Conservation (phyloP, 2,113 vertebrate species). For the Catagonus wagneri region DNA sequence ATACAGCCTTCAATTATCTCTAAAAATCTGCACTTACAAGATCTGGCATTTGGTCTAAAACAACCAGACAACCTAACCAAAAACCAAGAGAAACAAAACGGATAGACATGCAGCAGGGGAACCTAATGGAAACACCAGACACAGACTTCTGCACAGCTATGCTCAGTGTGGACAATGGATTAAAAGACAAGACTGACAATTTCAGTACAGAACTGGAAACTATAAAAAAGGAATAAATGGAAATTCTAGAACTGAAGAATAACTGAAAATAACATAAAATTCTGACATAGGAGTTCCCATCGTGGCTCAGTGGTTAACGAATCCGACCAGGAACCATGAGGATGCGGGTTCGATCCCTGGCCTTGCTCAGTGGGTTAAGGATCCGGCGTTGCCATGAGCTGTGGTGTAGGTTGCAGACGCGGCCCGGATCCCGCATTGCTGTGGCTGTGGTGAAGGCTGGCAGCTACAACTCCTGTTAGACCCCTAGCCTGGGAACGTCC, state of each 20-base stretch:
- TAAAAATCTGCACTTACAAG: neutral
- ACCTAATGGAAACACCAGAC: neutral
- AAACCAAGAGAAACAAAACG: constrained; percentile 42
- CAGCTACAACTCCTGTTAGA: no score
- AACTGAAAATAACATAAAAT: constrained; percentile 19
- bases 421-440: no score
- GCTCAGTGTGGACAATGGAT: neutral
- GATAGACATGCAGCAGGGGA: constrained; percentile 7
- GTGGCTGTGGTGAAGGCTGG: no score
- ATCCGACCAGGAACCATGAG: no score
- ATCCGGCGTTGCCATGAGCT: no score
- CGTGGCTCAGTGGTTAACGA: no score
- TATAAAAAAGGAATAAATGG: neutral
- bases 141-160: neutral
- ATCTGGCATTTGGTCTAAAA: neutral
- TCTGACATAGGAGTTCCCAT: no score
- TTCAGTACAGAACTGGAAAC: constrained; percentile 5
- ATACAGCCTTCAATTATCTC: neutral
- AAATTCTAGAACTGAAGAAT: constrained; percentile 40
- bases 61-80: neutral
- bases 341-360: no score
- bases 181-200: constrained; percentile 31
- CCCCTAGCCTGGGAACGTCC: no score
- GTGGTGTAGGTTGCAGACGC: no score
- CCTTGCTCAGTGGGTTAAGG: no score